Percentiles rank a stretch among this genome's conserved stretches.
These are phyloP conservation scores for Daubentonia madagascariensis DNA, from an alignment of 2,113 vertebrate genomes.

Conservation along the genomic window DNA sequence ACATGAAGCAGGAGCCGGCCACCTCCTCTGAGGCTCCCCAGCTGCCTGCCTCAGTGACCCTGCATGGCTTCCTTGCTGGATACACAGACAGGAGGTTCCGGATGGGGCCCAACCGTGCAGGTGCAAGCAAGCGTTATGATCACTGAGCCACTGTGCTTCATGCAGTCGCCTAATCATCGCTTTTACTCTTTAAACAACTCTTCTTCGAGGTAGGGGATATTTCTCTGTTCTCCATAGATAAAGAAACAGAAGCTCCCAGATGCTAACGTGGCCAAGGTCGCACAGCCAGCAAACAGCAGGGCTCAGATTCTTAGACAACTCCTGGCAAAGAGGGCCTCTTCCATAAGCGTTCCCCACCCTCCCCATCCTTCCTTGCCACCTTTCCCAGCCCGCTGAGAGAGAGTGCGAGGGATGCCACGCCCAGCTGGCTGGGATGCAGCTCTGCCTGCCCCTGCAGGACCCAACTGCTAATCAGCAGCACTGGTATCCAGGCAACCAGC, in stretches of 20 bases:
- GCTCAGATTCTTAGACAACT: background rate
- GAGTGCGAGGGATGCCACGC: background rate
- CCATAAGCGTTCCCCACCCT: background rate
- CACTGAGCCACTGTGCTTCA: background rate
- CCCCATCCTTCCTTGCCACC: background rate
- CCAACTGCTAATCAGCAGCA: conserved; percentile 75
- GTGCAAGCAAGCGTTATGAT: background rate
- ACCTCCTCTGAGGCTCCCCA: background rate
- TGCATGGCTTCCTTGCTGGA: background rate
- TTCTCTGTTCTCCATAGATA: background rate
- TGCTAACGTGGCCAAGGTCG: background rate
- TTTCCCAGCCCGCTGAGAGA: too few relatives aligned
- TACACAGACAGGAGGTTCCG: background rate
- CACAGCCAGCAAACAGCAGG: background rate
- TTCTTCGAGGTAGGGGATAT: background rate
- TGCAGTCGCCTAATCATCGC: background rate
- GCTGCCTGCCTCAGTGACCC: background rate
- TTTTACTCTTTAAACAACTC: background rate
- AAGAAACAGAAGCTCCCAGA: background rate
- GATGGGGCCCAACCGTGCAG: fast-evolving
- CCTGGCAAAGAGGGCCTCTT: background rate
- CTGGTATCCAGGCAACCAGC: conserved; percentile 83
- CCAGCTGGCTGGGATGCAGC: conserved; percentile 45
- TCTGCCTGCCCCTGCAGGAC: conserved; percentile 72
- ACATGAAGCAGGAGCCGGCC: background rate